Percentiles rank a stretch among this genome's conserved stretches.
phyloP scores from a whole-genome alignment of 2,888 invertebrate genomes.

The Macrosiphum euphorbiae region DNA sequence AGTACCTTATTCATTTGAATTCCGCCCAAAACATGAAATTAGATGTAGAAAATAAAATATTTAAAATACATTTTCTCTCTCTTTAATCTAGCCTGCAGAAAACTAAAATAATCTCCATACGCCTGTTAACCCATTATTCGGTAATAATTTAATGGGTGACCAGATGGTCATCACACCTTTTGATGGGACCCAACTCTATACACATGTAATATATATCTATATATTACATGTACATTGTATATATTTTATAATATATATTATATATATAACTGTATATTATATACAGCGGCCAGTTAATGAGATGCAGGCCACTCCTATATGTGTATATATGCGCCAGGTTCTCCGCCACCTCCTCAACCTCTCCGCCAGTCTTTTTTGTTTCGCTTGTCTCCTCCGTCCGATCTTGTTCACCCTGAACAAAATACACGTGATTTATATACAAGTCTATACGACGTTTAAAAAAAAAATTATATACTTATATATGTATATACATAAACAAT shows the following conservation, averaged over 20 bases:
- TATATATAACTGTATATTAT: constrained; percentile 51
- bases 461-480: constrained; percentile 43
- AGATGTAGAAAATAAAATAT: constrained; percentile 51
- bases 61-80: constrained; percentile 24
- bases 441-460: constrained; percentile 62
- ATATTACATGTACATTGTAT: background rate
- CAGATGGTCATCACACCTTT: constrained; percentile 65
- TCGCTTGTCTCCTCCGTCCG: constrained; percentile 65
- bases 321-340: constrained; percentile 55
- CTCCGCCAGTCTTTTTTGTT: constrained; percentile 58
- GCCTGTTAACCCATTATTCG: constrained; percentile 63
- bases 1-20: constrained; percentile 40
- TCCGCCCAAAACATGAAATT: constrained; percentile 18
- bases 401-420: constrained; percentile 65
- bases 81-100: constrained; percentile 60
- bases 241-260: constrained; percentile 33
- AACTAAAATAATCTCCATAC: constrained; percentile 60
- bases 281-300: constrained; percentile 62
- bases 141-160: constrained; percentile 65
- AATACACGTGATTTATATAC: constrained; percentile 65
- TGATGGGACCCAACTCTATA: constrained; percentile 62
- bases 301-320: constrained; percentile 65
- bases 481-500: constrained; percentile 52
- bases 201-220: constrained; percentile 5
- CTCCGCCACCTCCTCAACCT: constrained; percentile 43